Evolutionary conservation across 2,113 vertebrate genomes (phyloP), one percentile per base, ranked within the genome.

Genomic region (Dolichotis patagonum): DNA sequence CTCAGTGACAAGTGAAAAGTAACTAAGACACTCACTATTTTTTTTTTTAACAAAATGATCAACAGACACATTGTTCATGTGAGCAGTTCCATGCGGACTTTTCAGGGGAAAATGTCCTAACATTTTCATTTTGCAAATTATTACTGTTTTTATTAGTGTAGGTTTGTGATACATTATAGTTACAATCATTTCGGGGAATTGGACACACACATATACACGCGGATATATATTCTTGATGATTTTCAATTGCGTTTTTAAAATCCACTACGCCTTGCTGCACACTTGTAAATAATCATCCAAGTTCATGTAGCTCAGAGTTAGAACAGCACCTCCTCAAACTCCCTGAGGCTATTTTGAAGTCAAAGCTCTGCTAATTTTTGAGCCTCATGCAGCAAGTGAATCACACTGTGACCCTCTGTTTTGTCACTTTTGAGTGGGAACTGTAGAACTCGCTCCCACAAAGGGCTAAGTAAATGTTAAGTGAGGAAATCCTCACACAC

Each of bases 41-140:
- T 78, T 84, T 90, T 96, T 96, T 96, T 46, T 95, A 94, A 65
- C 26, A 2, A 52, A 92, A 78, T 71, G 12, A 14, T 43, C 86
- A 96, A 56, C 7, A 91, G 10, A 41, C 58, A 95, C 0, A 80
- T 91, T 10, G 80, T 92, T 58, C 69, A 88, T 85, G 90, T 89
- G 28, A 84, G 30, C 9, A 9, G 0, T 90, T 71, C 8, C 84
- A 86, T 20, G 60, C 20, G 90, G 16, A 30, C 90, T 41, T 92
- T 97, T 94, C 93, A 49, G 0, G 24, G 52, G 1, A 3, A 24
- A 92, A 49, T 32, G 60, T 28, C 11, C 11, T 28, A 9, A 2
- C 4, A 1, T 38, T 56, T 49, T 12, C 60, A 6, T 58, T 17
- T 10, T 35, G 81, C 24, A 80, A 20, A 85, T 78, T 2, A 19